Percentiles rank a stretch among this genome's conserved stretches.
Conservation (phyloP, 2,888 invertebrate genomes). For the Dione vanillae region DNA sequence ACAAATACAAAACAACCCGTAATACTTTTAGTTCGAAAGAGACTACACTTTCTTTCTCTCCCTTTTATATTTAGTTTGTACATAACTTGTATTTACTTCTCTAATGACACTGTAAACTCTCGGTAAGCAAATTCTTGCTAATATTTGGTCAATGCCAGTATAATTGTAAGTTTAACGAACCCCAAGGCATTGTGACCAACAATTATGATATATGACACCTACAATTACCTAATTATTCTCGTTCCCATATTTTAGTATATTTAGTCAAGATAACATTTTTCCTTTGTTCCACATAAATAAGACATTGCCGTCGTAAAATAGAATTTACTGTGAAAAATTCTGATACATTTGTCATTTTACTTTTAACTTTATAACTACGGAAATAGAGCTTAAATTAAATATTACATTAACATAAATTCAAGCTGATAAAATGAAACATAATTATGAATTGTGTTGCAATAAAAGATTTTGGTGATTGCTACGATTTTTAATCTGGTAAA, state of each 20-base stretch:
- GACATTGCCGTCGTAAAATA: conserved; percentile 25
- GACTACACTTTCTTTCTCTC: too few species aligned
- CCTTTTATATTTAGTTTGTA: too few species aligned
- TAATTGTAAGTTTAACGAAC: conserved; percentile 35
- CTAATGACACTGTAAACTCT: conserved; percentile 8
- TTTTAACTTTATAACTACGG: not conserved
- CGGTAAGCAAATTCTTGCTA: conserved; percentile 15
- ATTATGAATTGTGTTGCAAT: conserved; percentile 42
- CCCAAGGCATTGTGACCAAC: conserved; percentile 24
- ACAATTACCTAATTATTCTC: conserved; percentile 25
- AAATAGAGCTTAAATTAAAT: not conserved
- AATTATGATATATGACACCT: conserved; percentile 29
- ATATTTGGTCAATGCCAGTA: conserved; percentile 30
- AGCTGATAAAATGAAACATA: conserved; percentile 24
- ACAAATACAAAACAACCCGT: too few species aligned
- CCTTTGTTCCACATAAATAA: conserved; percentile 31
- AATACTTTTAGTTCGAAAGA: too few species aligned
- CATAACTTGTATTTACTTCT: too few species aligned
- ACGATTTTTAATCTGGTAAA: conserved; percentile 43
- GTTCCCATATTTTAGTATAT: conserved; percentile 25
- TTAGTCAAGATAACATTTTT: conserved; percentile 17
- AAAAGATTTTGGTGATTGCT: conserved; percentile 44
- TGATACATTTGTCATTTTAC: not conserved
- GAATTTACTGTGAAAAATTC: not conserved
- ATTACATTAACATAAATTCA: not conserved